Evolutionary conservation across 2,797 vertebrate genomes (phyloP).

Genomic region (Leucoraja ocellata): DNA sequence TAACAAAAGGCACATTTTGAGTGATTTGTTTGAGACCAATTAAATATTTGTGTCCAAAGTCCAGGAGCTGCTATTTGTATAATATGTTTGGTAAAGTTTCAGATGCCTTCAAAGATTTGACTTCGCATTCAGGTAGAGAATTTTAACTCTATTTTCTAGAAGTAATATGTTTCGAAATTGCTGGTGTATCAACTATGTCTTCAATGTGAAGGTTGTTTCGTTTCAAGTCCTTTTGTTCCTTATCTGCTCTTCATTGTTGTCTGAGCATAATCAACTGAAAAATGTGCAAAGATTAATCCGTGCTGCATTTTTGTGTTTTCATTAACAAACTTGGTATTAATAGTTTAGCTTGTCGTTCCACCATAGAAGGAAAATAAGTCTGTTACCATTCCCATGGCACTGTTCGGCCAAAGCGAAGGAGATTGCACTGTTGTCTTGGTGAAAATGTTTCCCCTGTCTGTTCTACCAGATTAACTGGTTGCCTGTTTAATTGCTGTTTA

Average conservation of each 20-base stretch:
- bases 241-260: not conserved
- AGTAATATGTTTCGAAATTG: not conserved
- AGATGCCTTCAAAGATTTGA: not conserved
- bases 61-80: not conserved
- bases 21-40: not conserved
- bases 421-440: not conserved
- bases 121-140: not conserved
- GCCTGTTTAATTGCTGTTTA: not conserved
- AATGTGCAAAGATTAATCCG: not conserved
- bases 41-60: slow-evolving; percentile 2
- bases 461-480: not conserved
- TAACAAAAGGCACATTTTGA: not conserved
- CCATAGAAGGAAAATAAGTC: not conserved
- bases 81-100: not conserved
- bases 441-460: not conserved
- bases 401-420: not conserved
- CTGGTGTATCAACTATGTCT: no score
- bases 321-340: not conserved
- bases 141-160: not conserved
- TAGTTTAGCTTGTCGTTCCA: not conserved
- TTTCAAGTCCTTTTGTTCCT: not conserved
- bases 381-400: not conserved
- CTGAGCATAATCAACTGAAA: not conserved
- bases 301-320: not conserved
- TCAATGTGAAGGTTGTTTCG: no score